These are phyloP conservation scores for Nerophis ophidion DNA, from an alignment of 2,113 vertebrate genomes.

Conservation along the genomic window DNA sequence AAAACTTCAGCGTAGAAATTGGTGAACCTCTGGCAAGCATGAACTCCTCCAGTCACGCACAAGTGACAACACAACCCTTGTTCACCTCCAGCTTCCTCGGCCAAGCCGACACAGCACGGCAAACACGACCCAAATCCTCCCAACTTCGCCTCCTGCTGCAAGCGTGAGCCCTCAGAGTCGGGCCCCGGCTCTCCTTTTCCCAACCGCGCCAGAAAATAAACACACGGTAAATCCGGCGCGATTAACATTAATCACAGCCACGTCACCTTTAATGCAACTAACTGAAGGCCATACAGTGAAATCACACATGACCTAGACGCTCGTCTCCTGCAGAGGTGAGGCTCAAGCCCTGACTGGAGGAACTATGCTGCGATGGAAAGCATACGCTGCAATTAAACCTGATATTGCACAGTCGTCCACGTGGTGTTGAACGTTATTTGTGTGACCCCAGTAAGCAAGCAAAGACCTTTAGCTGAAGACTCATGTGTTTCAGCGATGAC, in stretches of 20 bases:
- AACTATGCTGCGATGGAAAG: constrained; percentile 12
- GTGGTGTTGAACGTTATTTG: neutral
- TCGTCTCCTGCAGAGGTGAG: constrained; percentile 20
- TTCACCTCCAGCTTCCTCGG: constrained; percentile 30
- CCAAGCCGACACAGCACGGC: constrained; percentile 32
- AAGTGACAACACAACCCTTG: constrained; percentile 52
- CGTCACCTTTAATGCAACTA: constrained; percentile 54
- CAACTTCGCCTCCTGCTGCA: constrained; percentile 38
- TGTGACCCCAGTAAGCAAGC: too few species aligned
- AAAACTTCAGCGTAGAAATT: constrained; percentile 32
- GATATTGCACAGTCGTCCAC: constrained; percentile 11
- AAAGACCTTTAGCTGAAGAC: too few species aligned
- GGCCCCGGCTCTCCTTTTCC: constrained; percentile 20
- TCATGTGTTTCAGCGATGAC: too few species aligned
- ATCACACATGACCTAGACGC: constrained; percentile 34
- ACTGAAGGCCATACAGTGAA: constrained; percentile 46
- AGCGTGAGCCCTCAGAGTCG: constrained; percentile 47
- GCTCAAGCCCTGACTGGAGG: constrained; percentile 6
- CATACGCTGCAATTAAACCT: constrained; percentile 19
- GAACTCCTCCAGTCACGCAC: constrained; percentile 46
- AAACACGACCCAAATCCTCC: constrained; percentile 48
- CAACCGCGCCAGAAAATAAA: constrained; percentile 68
- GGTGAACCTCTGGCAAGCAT: constrained; percentile 30
- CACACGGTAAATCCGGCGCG: constrained; percentile 65
- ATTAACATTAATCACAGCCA: constrained; percentile 68